phyloP scores from a whole-genome alignment of 2,113 vertebrate species.

The Dipodomys stephensi region DNA sequence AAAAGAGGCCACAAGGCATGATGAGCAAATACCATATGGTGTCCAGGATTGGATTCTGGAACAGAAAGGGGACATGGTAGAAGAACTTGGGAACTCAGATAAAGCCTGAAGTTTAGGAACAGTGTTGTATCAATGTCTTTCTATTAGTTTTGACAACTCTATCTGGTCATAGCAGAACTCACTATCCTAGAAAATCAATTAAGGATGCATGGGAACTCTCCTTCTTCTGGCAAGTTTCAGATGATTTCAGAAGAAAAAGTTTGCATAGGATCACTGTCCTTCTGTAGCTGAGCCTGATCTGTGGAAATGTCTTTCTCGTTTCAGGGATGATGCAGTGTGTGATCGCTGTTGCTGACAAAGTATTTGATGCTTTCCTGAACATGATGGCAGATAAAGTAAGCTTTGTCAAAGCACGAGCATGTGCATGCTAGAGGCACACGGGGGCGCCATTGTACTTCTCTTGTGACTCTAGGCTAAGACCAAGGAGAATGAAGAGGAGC shows the following conservation, averaged over 20 bases:
- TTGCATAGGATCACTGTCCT: neutral
- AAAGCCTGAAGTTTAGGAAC: neutral
- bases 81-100: neutral
- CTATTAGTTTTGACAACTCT: neutral
- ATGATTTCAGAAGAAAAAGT: neutral
- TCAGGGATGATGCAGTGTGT: constrained; percentile 99
- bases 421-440: rapidly evolving
- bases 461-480: constrained; percentile 92
- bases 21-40: neutral
- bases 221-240: neutral
- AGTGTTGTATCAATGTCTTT: neutral
- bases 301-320: constrained; percentile 45
- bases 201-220: neutral
- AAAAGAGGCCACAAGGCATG: neutral
- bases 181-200: neutral
- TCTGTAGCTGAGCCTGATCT: neutral
- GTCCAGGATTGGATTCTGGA: neutral
- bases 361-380: constrained; percentile 97
- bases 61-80: neutral
- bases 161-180: neutral
- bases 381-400: constrained; percentile 98
- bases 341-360: constrained; percentile 96
- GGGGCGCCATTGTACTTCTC: neutral
- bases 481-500: constrained; percentile 96
- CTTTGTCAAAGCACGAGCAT: rapidly evolving